Conservation (phyloP, 2,113 vertebrate species). For the Gracilinanus agilis region DNA sequence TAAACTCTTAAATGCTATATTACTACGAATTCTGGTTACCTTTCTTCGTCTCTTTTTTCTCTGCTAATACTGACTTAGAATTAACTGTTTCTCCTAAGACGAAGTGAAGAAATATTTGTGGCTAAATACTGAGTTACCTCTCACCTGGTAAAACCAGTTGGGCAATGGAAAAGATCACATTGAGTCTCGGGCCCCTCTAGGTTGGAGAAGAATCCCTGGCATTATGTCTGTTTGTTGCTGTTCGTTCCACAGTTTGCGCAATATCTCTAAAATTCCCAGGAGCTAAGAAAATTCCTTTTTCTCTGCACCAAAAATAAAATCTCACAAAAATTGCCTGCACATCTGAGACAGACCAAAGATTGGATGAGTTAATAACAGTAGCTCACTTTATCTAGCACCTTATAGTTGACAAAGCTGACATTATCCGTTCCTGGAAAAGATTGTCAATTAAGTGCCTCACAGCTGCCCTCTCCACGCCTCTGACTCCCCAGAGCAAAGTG, state of each 20-base stretch:
- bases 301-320: not conserved
- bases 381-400: not conserved
- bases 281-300: conserved; percentile 16
- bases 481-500: not conserved
- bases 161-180: not conserved
- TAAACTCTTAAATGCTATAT: not conserved
- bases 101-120: not conserved
- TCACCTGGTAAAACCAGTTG: not conserved
- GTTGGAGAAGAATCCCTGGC: conserved; percentile 1
- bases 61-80: not conserved
- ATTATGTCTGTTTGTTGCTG: not conserved
- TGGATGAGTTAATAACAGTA: not conserved
- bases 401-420: not conserved
- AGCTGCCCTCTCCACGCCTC: not conserved
- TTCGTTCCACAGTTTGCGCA: not conserved
- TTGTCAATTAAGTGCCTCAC: not conserved
- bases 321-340: not conserved
- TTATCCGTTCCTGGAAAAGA: not conserved
- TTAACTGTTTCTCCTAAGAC: not conserved
- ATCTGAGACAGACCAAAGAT: not conserved
- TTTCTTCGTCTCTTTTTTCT: not conserved
- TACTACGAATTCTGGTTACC: not conserved
- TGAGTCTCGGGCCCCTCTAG: not conserved
- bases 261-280: not conserved
- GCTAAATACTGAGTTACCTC: not conserved